Base-by-base conservation (phyloP, 2,113 vertebrate genomes). In the Pipra filicauda region DNA sequence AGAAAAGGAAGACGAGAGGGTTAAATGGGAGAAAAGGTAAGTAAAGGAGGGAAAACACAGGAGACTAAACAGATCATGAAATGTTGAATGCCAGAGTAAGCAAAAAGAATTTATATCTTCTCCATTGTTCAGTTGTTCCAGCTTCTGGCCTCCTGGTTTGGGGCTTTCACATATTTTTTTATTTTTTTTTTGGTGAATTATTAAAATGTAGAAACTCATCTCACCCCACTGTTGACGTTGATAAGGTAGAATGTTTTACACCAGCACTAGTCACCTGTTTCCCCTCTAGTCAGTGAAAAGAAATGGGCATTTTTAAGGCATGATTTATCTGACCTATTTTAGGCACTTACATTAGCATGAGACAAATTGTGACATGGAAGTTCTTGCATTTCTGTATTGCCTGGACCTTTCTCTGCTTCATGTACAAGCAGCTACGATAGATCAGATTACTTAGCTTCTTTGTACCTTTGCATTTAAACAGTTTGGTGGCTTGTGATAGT, bases 301-400 rank as follows among this genome's bases (percentile, higher is more conserved):
- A 85, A 94, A 89, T 19, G 9, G 24, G 1, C 6, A 49, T 82
- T 89, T 88, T 94, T 49, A 79, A 82, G 49, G 19, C 10, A 49
- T 65, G 61, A 95, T 78, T 94, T 35, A 52, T 72, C 39, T 74
- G 39, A 44, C 18, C 35, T 89, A 51, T 84, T 89, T 74, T 75
- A 82, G 43, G 6, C 24, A 82, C 72, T 82, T 67, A 39, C 15
- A 44, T 89, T 85, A 85, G 13, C 28, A 30, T 65, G 31, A 89
- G n/a, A 76, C 44, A 61, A 85, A 83, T 79, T 52, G 57, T 69
- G 33, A 16, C 1, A 0, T 44, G 24, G 66, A 75, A 88, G 30
- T 76, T n/a, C 24, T 66, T 72, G 33, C 24, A 75, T 88, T 93
- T 85, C 52, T 79, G 27, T 22, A 31, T 9, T 55, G 66, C 44